Conservation (phyloP, 2,113 vertebrate genomes). For the Todiramphus saurophagus region DNA sequence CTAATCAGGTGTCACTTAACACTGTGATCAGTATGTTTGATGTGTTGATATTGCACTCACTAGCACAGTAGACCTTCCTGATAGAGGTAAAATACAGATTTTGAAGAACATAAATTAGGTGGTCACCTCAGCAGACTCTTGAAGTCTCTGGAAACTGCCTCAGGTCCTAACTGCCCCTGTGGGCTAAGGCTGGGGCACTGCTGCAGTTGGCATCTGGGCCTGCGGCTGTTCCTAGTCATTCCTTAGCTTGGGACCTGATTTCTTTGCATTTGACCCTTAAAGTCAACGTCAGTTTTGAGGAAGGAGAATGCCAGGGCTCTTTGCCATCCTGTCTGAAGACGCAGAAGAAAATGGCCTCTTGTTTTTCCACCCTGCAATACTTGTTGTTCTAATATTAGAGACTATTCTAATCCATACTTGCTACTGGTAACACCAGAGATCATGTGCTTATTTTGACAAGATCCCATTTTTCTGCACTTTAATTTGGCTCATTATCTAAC, state of each 20-base stretch:
- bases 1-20: neutral
- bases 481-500: neutral
- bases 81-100: neutral
- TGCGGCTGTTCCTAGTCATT: fast-evolving
- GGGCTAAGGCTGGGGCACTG: neutral
- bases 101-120: neutral
- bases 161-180: fast-evolving
- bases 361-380: neutral
- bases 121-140: neutral
- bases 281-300: neutral
- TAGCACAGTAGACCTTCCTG: neutral
- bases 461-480: neutral
- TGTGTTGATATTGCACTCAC: neutral
- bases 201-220: neutral
- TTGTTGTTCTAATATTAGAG: neutral
- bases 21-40: neutral
- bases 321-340: neutral
- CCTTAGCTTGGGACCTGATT: neutral
- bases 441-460: neutral
- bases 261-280: neutral
- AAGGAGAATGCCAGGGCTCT: neutral
- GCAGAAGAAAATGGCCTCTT: neutral
- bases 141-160: neutral
- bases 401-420: neutral
- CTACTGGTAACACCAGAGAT: fast-evolving